Evolutionary conservation across 2,888 invertebrate genomes (phyloP).

Genomic region (Dromius quadrimaculatus): DNA sequence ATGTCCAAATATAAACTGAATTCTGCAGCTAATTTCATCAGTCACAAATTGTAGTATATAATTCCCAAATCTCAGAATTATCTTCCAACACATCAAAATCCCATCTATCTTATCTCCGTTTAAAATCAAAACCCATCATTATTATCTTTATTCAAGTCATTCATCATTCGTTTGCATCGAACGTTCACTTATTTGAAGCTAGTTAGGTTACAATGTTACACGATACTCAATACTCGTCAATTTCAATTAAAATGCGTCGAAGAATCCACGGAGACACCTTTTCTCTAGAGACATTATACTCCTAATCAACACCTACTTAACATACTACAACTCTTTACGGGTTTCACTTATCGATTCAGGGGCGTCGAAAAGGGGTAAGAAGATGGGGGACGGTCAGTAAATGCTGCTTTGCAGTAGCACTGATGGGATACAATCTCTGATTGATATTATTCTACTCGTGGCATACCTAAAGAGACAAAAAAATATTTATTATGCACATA

Average conservation of each 20-base stretch:
- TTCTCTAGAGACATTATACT: conserved; percentile 32
- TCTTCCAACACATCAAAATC: background rate
- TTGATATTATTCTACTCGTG: too few relatives aligned
- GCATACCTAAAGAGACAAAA: too few relatives aligned
- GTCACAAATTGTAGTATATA: too few relatives aligned
- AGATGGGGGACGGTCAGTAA: too few relatives aligned
- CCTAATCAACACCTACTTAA: conserved; percentile 50
- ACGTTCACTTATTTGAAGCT: background rate
- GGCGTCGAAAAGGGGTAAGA: too few relatives aligned
- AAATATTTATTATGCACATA: too few relatives aligned
- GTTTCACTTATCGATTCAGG: conserved; percentile 7
- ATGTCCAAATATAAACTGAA: too few relatives aligned
- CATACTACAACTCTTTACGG: conserved; percentile 43
- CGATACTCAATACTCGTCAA: conserved; percentile 7
- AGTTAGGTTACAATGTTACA: background rate
- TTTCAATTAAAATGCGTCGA: conserved; percentile 28
- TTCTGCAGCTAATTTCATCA: too few relatives aligned
- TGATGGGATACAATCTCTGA: too few relatives aligned
- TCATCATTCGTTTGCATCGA: background rate
- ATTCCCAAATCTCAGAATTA: too few relatives aligned
- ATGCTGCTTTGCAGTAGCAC: too few relatives aligned
- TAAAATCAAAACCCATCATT: conserved; percentile 6
- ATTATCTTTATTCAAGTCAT: background rate
- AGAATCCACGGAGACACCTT: conserved; percentile 27
- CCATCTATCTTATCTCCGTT: conserved; percentile 4